Evolutionary conservation across 2,888 invertebrate genomes (phyloP).

Genomic region (Elgonia sp.): DNA sequence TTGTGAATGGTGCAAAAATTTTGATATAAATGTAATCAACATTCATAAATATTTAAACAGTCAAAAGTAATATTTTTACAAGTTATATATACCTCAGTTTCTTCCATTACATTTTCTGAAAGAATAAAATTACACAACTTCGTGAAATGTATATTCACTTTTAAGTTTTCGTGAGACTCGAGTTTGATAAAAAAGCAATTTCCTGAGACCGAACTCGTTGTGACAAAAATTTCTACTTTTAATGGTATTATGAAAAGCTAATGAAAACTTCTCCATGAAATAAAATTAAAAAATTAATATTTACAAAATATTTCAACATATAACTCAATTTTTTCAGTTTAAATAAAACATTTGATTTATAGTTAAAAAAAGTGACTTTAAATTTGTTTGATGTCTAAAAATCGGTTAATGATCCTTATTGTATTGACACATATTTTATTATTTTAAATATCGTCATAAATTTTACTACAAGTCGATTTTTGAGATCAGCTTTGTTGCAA

Average conservation of each 20-base stretch:
- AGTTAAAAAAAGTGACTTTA: too few relatives aligned
- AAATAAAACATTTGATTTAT: too few relatives aligned
- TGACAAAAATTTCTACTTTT: slow-evolving; percentile 11
- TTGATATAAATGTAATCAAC: neutral
- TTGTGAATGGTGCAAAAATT: too few relatives aligned
- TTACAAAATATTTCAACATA: neutral
- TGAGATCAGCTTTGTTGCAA: too few relatives aligned
- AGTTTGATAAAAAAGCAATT: slow-evolving; percentile 31
- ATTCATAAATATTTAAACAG: neutral
- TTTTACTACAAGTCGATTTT: too few relatives aligned
- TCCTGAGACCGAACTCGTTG: slow-evolving; percentile 10
- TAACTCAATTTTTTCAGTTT: neutral
- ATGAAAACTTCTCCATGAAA: neutral
- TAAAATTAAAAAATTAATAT: slow-evolving; percentile 7
- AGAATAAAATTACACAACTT: slow-evolving; percentile 23
- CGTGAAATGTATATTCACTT: slow-evolving; percentile 17
- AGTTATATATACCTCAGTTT: neutral
- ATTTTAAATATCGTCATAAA: too few relatives aligned
- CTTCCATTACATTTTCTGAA: slow-evolving; percentile 11
- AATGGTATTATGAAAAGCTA: slow-evolving; percentile 13
- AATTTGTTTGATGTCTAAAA: too few relatives aligned
- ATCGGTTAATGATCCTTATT: too few relatives aligned
- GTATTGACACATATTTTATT: too few relatives aligned
- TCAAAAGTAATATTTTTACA: neutral
- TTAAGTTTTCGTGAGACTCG: slow-evolving; percentile 25